Conservation (phyloP, 2,113 vertebrate species). For the Patagioenas fasciata region DNA sequence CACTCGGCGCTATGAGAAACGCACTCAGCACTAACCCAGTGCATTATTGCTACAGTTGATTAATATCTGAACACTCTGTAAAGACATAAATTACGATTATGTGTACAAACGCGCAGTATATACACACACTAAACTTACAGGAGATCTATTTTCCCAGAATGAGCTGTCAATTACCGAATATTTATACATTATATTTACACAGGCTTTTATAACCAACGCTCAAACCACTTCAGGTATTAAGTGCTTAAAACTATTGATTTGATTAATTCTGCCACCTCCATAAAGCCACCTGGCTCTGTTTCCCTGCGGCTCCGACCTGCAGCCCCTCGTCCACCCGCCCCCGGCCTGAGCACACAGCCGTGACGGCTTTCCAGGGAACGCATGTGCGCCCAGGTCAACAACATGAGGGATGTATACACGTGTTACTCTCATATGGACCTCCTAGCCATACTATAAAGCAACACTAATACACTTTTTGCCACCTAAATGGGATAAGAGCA, state of each 20-base stretch:
- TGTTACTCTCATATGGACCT: rapidly evolving
- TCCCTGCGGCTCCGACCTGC: not conserved
- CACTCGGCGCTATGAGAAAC: not conserved
- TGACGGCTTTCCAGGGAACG: not conserved
- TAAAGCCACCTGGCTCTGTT: not conserved
- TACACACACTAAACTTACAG: not conserved
- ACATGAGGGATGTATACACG: not conserved
- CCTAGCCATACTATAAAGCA: not conserved
- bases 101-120: not conserved
- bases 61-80: conserved; percentile 7
- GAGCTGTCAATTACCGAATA: not conserved
- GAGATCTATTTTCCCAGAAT: not conserved
- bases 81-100: not conserved
- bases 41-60: not conserved
- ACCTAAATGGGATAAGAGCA: not conserved
- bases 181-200: conserved; percentile 12
- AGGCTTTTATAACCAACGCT: conserved; percentile 14
- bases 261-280: not conserved
- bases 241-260: conserved; percentile 14
- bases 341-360: rapidly evolving
- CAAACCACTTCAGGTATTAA: conserved; percentile 28
- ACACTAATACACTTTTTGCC: not conserved
- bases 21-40: not conserved
- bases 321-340: not conserved
- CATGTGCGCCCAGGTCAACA: not conserved